A percentile compares a stretch with the other conserved stretches of the same genome.
Conservation (phyloP, 1,140 invertebrate species). For the Schlechtendalia chinensis region DNA sequence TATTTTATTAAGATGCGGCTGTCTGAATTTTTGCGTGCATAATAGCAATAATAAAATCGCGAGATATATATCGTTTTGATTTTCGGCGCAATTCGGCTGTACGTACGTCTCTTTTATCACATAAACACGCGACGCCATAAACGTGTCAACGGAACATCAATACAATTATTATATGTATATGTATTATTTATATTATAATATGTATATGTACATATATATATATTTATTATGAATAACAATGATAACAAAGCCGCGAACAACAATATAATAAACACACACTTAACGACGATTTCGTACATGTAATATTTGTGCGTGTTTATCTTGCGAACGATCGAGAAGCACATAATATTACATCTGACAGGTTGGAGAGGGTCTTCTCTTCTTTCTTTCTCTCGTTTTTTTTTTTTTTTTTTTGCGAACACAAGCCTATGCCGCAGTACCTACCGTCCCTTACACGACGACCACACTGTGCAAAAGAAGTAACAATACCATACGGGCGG, state of each 20-base stretch:
- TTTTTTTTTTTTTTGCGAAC: constrained; percentile 31
- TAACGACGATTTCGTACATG: constrained; percentile 14
- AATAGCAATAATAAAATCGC: too few relatives aligned
- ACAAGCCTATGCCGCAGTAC: background rate
- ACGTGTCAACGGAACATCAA: background rate
- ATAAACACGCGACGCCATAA: background rate
- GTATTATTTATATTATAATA: background rate
- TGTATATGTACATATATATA: background rate
- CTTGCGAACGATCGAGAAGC: constrained; percentile 14
- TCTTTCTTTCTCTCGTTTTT: constrained; percentile 7
- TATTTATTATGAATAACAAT: constrained; percentile 10
- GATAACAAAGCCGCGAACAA: constrained; percentile 16
- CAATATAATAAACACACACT: constrained; percentile 21
- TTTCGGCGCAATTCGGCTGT: too few relatives aligned
- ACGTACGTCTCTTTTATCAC: too few relatives aligned
- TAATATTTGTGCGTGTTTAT: constrained; percentile 44
- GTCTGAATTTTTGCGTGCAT: too few relatives aligned
- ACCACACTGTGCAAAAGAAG: background rate
- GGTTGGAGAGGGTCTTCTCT: constrained; percentile 42
- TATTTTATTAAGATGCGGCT: too few relatives aligned
- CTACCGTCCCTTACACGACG: background rate
- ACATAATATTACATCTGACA: constrained; percentile 31
- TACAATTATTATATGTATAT: background rate
- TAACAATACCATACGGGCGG: constrained; percentile 49
- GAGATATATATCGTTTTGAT: too few relatives aligned